These are phyloP conservation scores for Siniperca undulata DNA, from an alignment of 2,797 vertebrate species.

Conservation along the genomic window DNA sequence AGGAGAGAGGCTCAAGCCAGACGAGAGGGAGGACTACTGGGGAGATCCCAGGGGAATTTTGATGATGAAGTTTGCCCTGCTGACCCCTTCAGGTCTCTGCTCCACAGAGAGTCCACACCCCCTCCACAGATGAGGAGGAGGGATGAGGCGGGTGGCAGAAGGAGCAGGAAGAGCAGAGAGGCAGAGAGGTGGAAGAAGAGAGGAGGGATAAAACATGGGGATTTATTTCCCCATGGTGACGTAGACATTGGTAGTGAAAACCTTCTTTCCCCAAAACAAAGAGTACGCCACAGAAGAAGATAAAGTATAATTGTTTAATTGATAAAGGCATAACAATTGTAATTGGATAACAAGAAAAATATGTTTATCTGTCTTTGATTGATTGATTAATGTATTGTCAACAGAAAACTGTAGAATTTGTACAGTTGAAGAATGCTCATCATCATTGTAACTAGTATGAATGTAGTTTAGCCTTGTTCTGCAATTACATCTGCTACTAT, in stretches of 20 bases:
- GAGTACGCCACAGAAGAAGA: constrained; percentile 69
- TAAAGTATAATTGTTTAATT: constrained; percentile 18
- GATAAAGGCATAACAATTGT: background rate
- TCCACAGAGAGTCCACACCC: background rate
- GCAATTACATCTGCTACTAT: background rate
- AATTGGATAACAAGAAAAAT: background rate
- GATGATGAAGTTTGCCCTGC: constrained; percentile 42
- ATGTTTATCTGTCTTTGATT: constrained; percentile 1
- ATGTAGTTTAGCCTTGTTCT: background rate
- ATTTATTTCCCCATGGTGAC: constrained; percentile 55
- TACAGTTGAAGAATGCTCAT: constrained; percentile 6
- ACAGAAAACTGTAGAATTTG: background rate
- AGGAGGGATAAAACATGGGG: constrained; percentile 63
- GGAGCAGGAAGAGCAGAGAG: constrained; percentile 66
- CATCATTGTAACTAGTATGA: background rate
- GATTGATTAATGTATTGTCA: constrained; percentile 12
- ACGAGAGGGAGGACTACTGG: constrained; percentile 59
- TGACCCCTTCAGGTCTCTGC: constrained; percentile 27
- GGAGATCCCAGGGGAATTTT: constrained; percentile 1
- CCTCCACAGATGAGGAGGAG: constrained; percentile 51
- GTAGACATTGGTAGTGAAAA: constrained; percentile 50
- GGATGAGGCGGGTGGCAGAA: constrained; percentile 42
- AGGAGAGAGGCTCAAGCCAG: constrained; percentile 75
- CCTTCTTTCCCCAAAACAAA: constrained; percentile 71
- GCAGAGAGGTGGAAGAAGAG: constrained; percentile 71